Conservation (phyloP, 2,797 vertebrate species). For the Malurus leucopterus region DNA sequence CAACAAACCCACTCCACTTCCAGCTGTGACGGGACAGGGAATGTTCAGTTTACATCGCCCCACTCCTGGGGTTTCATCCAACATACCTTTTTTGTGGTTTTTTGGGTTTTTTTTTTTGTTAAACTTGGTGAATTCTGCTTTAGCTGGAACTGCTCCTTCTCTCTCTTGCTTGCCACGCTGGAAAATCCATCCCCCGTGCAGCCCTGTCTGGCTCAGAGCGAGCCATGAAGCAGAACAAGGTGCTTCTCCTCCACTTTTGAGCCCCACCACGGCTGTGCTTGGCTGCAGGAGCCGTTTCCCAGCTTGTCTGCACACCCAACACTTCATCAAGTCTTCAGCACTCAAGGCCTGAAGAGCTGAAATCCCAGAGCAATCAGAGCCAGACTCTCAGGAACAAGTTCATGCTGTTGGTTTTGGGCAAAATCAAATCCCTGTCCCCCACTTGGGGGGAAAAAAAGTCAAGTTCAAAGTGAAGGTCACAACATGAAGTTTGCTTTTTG, state of each 20-base stretch:
- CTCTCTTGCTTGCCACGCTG: not conserved
- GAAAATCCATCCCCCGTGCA: not conserved
- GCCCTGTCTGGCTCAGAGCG: not conserved
- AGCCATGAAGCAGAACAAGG: not conserved
- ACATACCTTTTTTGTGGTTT: not conserved
- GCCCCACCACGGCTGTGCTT: not conserved
- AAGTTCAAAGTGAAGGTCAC: not conserved
- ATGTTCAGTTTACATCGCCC: not conserved
- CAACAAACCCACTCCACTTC: not conserved
- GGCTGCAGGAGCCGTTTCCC: not conserved
- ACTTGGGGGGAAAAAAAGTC: fast-evolving
- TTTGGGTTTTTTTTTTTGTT: not conserved
- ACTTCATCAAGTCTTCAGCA: constrained; percentile 19
- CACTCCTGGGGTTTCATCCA: not conserved
- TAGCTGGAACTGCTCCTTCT: not conserved
- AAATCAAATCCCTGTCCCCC: not conserved
- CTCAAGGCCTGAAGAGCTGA: not conserved
- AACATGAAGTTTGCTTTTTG: not conserved
- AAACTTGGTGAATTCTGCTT: not conserved
- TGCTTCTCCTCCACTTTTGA: not conserved
- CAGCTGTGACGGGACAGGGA: not conserved
- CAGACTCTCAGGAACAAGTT: not conserved
- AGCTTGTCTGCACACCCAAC: not conserved
- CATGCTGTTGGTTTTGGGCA: not conserved
- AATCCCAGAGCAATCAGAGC: not conserved